Base-by-base conservation (phyloP, 2,113 vertebrate genomes). In the Paradoxurus hermaphroditus region DNA sequence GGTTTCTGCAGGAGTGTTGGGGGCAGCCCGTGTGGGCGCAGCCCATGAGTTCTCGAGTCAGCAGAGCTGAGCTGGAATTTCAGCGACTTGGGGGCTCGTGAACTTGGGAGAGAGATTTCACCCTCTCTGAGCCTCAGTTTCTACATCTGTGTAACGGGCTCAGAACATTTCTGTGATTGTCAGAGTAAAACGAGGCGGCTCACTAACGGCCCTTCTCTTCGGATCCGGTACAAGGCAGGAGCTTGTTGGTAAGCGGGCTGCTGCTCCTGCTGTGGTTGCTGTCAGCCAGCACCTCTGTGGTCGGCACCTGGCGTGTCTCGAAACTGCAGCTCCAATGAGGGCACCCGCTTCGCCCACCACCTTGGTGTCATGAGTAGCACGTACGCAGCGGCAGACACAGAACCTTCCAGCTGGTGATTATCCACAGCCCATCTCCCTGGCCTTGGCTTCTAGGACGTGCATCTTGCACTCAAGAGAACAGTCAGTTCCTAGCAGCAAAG, bases 341-440 rank as follows among this genome's bases (percentile, higher is more conserved):
- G 63, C 0, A 1, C 23, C 19, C 16, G 8, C 51, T 67, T 27
- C 3, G 0, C 11, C 23, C 1, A 0, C 13, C 46, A 0, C 46
- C 39, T 79, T 34, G 23, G 44, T 46, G 7, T 31, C 4, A 0
- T 29, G 18, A 10, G 21, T 46, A 31, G 67, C 25, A 2, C 6
- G 31, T 13, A 11, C 62, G 21, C 15, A 77, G 6, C 53, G 29
- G 73, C 49, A n/a, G 36, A 34, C 1, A 1, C 27, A 34, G 3
- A 75, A 7, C 72, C 27, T 63, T 16, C 82, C 49, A 21, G 8
- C 27, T 36, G 3, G 0, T 7, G 16, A 14, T 12, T 29, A 2
- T 2, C 56, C 6, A 23, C 21, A 31, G 68, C 87, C 34, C 4
- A 6, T 27, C 49, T 34, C 18, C 0, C 5, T 18, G 51, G 14